These are phyloP conservation scores for Cheilosia vernalis DNA, from an alignment of 2,888 invertebrate species.

Conservation along the genomic window DNA sequence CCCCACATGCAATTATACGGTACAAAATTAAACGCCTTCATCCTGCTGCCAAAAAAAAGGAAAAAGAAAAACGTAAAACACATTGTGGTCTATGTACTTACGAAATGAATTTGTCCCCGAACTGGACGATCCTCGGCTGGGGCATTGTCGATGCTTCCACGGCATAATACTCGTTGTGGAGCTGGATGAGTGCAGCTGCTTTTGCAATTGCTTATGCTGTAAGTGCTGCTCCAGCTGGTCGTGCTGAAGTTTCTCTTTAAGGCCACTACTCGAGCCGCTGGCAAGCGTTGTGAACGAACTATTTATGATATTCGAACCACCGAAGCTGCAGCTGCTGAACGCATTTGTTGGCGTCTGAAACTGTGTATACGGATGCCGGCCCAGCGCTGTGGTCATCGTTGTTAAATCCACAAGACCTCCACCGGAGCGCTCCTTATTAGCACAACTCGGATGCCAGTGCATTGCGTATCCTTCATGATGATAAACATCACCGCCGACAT, in stretches of 20 bases:
- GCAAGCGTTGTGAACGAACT: constrained; percentile 80
- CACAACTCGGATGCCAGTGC: constrained; percentile 70
- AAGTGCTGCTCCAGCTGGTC: constrained; percentile 77
- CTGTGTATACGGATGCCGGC: constrained; percentile 81
- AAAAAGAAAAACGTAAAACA: too few species aligned
- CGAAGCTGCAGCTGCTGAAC: constrained; percentile 76
- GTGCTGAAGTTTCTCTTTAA: constrained; percentile 81
- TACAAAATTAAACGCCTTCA: too few species aligned
- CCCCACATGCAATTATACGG: too few species aligned
- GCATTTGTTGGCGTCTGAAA: constrained; percentile 77
- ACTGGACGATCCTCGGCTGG: constrained; percentile 83
- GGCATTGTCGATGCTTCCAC: constrained; percentile 83
- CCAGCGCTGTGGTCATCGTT: constrained; percentile 55
- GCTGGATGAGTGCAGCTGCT: constrained; percentile 80
- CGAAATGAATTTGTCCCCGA: constrained; percentile 83
- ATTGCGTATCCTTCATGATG: constrained; percentile 65
- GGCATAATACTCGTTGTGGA: constrained; percentile 82
- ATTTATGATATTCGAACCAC: constrained; percentile 76
- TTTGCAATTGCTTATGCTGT: constrained; percentile 78
- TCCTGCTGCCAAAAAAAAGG: too few species aligned
- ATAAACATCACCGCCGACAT: constrained; percentile 53
- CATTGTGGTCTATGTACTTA: constrained; percentile 77
- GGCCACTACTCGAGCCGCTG: constrained; percentile 79
- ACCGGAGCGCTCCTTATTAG: constrained; percentile 61
- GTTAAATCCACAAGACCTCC: constrained; percentile 60